phyloP scores from a whole-genome alignment of 2,113 vertebrate species.

The Pristiophorus japonicus region DNA sequence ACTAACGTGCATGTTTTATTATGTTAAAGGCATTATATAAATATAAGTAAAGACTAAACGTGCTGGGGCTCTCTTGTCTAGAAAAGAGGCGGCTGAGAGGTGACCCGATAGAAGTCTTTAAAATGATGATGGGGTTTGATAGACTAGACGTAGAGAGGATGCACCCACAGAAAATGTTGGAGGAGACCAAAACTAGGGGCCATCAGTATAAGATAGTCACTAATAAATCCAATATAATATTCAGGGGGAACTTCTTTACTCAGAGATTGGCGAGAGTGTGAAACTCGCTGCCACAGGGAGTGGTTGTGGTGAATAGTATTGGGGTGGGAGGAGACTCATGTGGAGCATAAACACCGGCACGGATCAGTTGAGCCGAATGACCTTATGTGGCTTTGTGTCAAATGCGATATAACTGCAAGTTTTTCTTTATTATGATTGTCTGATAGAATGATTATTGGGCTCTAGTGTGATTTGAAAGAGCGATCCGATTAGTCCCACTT shows the following conservation, averaged over 20 bases:
- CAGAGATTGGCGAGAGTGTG: not conserved
- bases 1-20: too few relatives aligned
- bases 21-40: not conserved
- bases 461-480: not conserved
- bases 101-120: not conserved
- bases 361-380: too few relatives aligned
- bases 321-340: not conserved
- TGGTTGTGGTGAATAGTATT: not conserved
- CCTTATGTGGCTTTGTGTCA: too few relatives aligned
- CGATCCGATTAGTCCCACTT: not conserved
- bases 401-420: too few relatives aligned
- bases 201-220: not conserved
- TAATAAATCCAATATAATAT: not conserved
- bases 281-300: not conserved
- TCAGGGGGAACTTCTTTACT: not conserved
- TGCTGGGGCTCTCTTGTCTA: not conserved
- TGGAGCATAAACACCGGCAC: not conserved
- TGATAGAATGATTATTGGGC: too few relatives aligned
- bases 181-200: not conserved
- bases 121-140: not conserved
- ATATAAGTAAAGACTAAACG: not conserved
- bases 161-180: too few relatives aligned
- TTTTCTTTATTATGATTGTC: too few relatives aligned
- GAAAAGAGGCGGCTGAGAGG: not conserved
- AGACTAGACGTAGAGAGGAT: not conserved